A percentile compares a stretch with the other conserved stretches of the same genome.
Evolutionary conservation across 1,140 invertebrate genomes (phyloP).

Genomic region (Megalopta genalis): DNA sequence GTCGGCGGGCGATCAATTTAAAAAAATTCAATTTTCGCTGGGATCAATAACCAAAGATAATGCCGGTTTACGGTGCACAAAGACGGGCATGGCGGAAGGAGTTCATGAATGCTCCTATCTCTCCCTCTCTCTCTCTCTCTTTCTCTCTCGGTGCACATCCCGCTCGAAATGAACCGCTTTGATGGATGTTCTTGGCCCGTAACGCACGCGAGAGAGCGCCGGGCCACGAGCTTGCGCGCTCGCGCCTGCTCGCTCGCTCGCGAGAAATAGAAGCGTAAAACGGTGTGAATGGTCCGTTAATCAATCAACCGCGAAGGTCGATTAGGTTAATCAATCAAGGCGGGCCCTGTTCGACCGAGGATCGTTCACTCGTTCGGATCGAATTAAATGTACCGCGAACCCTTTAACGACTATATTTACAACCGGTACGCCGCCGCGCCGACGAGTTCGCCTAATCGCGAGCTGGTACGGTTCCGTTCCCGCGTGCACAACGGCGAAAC

Average conservation of each 20-base stretch:
- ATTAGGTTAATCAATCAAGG: slow-evolving; percentile 15
- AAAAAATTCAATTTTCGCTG: not conserved
- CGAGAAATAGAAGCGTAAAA: slow-evolving; percentile 31
- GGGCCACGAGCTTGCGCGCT: not conserved
- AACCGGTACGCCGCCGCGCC: not conserved
- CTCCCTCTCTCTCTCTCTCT: too few species aligned
- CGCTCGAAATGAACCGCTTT: slow-evolving; percentile 36
- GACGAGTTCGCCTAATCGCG: not conserved
- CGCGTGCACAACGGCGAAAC: too few species aligned
- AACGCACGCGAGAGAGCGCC: not conserved
- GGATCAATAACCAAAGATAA: slow-evolving; percentile 43
- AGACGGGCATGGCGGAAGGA: slow-evolving; percentile 7
- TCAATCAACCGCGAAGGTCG: slow-evolving; percentile 47
- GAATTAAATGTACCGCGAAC: slow-evolving; percentile 16
- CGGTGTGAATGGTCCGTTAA: slow-evolving; percentile 36
- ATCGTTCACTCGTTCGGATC: not conserved
- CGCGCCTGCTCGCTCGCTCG: too few species aligned
- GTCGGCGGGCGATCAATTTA: not conserved
- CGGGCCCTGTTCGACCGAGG: not conserved
- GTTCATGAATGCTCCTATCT: slow-evolving; percentile 26
- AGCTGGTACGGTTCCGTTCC: too few species aligned
- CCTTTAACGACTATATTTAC: not conserved
- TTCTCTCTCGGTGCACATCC: not conserved
- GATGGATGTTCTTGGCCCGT: slow-evolving; percentile 29
- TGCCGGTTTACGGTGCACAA: slow-evolving; percentile 29